Percentiles rank a stretch among this genome's conserved stretches.
Evolutionary conservation across 2,113 vertebrate genomes (phyloP).

Genomic region (Dendrocopos noguchii): DNA sequence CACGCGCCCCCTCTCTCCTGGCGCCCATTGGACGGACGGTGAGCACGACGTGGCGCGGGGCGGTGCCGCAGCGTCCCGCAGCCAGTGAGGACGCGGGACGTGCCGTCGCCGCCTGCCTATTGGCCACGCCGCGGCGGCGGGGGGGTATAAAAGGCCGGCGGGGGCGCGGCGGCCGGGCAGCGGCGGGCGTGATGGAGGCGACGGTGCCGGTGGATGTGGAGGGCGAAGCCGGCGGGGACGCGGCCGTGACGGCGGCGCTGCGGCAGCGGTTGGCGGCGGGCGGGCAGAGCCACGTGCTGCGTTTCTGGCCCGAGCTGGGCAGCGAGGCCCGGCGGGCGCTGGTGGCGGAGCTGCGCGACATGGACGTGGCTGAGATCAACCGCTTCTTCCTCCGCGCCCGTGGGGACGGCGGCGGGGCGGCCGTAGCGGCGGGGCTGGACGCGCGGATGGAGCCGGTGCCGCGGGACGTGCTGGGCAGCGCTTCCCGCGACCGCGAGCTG

Average conservation of each 20-base stretch:
- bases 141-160: neutral
- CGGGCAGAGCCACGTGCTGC: constrained; percentile 86
- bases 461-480: constrained; percentile 87
- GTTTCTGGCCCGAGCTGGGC: constrained; percentile 85
- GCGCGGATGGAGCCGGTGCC: constrained; percentile 89
- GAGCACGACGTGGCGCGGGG: neutral
- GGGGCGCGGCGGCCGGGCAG: neutral
- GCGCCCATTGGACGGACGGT: neutral
- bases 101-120: neutral
- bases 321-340: constrained; percentile 75
- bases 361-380: constrained; percentile 86
- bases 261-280: constrained; percentile 19
- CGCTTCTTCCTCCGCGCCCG: constrained; percentile 85
- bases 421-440: constrained; percentile 81
- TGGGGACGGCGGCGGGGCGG: constrained; percentile 37
- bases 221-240: neutral
- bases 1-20: no score
- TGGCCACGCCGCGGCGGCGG: neutral
- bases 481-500: constrained; percentile 81
- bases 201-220: no score
- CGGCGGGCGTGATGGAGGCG: neutral
- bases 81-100: neutral
- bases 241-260: neutral
- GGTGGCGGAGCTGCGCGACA: constrained; percentile 75
- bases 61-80: neutral